Base-by-base conservation (phyloP, 2,113 vertebrate genomes). In the Centropristis striata region DNA sequence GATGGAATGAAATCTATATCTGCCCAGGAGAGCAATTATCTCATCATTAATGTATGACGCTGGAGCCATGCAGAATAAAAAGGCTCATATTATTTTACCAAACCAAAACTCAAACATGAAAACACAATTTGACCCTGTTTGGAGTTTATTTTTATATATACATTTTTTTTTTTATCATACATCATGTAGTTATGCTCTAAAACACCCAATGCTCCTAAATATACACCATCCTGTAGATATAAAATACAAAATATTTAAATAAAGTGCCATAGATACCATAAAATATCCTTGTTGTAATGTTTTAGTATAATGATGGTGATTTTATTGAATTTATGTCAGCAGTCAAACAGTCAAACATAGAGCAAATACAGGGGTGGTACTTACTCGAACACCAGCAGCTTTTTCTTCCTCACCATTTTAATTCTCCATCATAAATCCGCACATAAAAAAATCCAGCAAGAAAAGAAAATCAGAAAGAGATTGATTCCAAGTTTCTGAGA, bases 331-430 rank as follows among this genome's bases (percentile, higher is more conserved):
- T 49, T 3, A 75, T 42, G 21, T 47, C 18, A 61, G 9, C 28
- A 18, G 39, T 55, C 32, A 59, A 71, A 53, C 71, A 76, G 4
- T 42, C 25, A 59, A 61, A 57, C 27, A n/a, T n/a, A 67, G 3
- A 66, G 5, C 10, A 41, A 44, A 49, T 36, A 36, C 16, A 51
- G 23, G 23, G 12, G 11, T 14, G 20, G 87, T 90, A 94, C 94
- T 94, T 79, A 95, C 94, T 88, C 88, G 84, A 90, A 80, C 89
- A 90, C 85, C 79, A 85, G 85, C 59, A 88, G 87, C 85, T 93
- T 95, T 92, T 92, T 95, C 86, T 91, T 93, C 74, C 82, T 91
- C 85, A 88, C 76, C 88, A 88, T 90, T 83, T 94, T 93, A 95
- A 78, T 78, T 86, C 75, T 92, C 93, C 94, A 95, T 95, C 70